Evolutionary conservation across 2,113 vertebrate species (phyloP).

Genomic region (Crotalus tigris): DNA sequence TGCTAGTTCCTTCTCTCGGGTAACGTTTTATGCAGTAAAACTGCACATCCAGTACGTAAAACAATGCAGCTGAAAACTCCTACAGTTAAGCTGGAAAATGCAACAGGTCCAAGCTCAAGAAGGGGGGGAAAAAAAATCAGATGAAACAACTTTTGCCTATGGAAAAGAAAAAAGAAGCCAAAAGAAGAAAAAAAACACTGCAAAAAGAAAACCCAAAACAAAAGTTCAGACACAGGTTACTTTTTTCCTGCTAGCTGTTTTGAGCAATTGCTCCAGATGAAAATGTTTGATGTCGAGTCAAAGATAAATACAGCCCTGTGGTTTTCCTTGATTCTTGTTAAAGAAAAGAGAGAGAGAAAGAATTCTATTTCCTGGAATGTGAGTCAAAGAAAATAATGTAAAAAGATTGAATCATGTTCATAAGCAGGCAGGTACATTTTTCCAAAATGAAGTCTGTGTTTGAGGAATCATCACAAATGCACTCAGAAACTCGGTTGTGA

Average conservation of each 20-base stretch:
- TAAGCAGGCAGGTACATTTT: conserved; percentile 25
- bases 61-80: neutral
- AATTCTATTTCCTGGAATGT: conserved; percentile 61
- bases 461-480: conserved; percentile 5
- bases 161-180: neutral
- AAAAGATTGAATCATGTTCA: conserved; percentile 66
- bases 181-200: neutral
- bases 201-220: neutral
- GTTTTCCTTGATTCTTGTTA: conserved; percentile 64
- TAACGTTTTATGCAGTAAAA: no score
- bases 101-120: neutral
- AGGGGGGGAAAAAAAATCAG: neutral
- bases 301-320: conserved; percentile 67
- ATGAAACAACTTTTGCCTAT: neutral
- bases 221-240: neutral
- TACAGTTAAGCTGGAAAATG: neutral
- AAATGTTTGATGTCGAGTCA: conserved; percentile 64
- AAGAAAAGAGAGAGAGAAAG: conserved; percentile 23
- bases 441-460: conserved; percentile 38
- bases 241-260: conserved; percentile 49
- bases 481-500: conserved; percentile 32
- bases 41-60: no score
- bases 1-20: no score
- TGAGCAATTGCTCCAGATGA: conserved; percentile 58
- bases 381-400: conserved; percentile 63